Conservation (phyloP, 2,797 vertebrate species). For the Bufotes viridis region DNA sequence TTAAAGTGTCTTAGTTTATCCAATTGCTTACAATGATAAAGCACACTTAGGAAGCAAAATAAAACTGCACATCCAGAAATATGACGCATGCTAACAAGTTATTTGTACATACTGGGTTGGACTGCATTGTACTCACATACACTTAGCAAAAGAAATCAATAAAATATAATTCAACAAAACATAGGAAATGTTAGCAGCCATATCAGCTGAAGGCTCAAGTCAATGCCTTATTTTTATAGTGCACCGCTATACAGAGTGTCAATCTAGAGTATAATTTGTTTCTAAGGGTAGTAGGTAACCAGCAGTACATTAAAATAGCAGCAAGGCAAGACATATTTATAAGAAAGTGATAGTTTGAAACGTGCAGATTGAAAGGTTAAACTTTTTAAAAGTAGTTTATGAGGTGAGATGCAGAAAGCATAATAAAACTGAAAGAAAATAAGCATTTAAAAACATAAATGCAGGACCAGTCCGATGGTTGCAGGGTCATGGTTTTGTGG, state of each 20-base stretch:
- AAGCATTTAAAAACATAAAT: neutral
- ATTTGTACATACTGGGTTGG: neutral
- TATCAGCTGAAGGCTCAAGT: neutral
- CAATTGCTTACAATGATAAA: neutral
- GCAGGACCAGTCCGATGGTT: too few relatives aligned
- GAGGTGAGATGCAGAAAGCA: neutral
- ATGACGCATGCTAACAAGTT: constrained; percentile 8
- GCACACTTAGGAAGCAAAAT: neutral
- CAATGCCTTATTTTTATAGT: neutral
- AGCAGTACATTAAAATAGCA: neutral
- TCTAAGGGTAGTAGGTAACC: neutral
- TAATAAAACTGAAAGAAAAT: neutral
- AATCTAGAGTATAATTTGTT: neutral
- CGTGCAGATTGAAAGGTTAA: neutral
- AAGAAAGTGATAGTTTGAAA: neutral
- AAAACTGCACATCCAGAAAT: neutral
- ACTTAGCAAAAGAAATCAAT: neutral
- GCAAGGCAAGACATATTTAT: neutral
- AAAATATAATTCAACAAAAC: neutral
- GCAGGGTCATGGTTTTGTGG: too few relatives aligned
- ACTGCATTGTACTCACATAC: neutral
- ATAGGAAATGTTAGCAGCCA: neutral
- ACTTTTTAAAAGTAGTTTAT: neutral
- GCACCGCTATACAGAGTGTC: neutral
- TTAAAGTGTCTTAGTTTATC: neutral